Evolutionary conservation across 2,797 vertebrate genomes (phyloP).

Genomic region (Epinephelus coioides): DNA sequence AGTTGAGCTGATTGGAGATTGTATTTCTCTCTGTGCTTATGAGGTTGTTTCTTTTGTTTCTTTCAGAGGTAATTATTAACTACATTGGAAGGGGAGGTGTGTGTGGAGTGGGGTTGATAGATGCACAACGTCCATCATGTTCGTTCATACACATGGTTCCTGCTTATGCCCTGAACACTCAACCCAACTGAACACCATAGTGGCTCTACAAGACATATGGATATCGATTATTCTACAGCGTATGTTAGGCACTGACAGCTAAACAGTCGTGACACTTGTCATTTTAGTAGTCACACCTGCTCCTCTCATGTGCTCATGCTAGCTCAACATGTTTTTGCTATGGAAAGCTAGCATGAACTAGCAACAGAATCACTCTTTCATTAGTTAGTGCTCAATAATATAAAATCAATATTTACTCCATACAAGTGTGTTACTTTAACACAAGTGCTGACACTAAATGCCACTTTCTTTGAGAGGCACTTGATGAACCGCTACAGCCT

Average conservation of each 20-base stretch:
- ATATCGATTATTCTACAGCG: not conserved
- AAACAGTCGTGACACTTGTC: not conserved
- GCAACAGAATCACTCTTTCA: no score
- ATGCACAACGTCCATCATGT: not conserved
- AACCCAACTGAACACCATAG: not conserved
- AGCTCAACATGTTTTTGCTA: no score
- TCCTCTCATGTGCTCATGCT: no score
- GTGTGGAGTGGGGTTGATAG: not conserved
- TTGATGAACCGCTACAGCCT: no score
- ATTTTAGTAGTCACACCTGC: no score
- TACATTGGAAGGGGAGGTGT: not conserved
- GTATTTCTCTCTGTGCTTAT: not conserved
- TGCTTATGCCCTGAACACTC: not conserved
- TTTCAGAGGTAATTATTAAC: constrained; percentile 3
- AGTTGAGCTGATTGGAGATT: constrained; percentile 29
- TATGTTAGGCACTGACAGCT: not conserved
- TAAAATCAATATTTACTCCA: no score
- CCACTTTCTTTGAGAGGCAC: no score
- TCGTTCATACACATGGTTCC: not conserved
- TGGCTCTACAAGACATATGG: not conserved
- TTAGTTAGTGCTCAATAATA: no score
- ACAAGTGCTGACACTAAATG: no score
- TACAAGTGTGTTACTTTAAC: no score
- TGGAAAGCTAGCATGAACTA: no score
- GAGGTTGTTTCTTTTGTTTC: constrained; percentile 10